Percentiles rank a stretch among this genome's conserved stretches.
phyloP scores from a whole-genome alignment of 2,888 invertebrate genomes.

The Limnephilus lunatus region DNA sequence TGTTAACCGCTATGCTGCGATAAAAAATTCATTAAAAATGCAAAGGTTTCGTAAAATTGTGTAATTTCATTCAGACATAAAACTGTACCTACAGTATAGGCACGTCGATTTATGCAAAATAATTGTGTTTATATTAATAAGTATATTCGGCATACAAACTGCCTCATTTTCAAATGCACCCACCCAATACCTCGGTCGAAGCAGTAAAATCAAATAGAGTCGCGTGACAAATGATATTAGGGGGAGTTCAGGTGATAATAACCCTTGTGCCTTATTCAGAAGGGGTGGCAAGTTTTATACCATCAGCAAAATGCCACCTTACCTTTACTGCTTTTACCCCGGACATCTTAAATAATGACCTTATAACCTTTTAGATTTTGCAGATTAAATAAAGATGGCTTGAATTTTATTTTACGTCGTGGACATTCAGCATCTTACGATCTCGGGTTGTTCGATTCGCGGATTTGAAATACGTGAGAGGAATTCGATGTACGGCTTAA shows the following conservation, averaged over 20 bases:
- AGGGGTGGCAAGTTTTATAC: conserved; percentile 8
- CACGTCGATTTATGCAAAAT: conserved; percentile 61
- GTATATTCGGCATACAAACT: conserved; percentile 61
- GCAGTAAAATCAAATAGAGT: conserved; percentile 63
- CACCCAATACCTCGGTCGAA: conserved; percentile 48
- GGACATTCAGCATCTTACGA: background rate
- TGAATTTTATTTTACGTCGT: conserved; percentile 26
- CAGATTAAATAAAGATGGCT: conserved; percentile 23
- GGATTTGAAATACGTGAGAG: conserved; percentile 30
- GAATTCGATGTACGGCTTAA: conserved; percentile 6
- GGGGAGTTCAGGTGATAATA: conserved; percentile 53
- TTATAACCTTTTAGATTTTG: conserved; percentile 24
- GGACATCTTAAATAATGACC: conserved; percentile 13
- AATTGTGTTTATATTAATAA: conserved; percentile 64
- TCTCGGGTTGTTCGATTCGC: background rate
- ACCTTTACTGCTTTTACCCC: background rate
- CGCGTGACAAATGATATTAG: conserved; percentile 60
- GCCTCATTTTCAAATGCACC: conserved; percentile 61
- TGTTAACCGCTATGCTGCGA: background rate
- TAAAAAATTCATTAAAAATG: background rate
- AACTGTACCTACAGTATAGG: background rate
- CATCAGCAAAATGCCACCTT: conserved; percentile 2
- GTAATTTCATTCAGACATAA: background rate
- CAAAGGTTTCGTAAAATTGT: background rate
- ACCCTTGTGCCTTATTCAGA: background rate